Evolutionary conservation across 2,888 invertebrate genomes (phyloP), one percentile per base, ranked within the genome.

Genomic region (Oscheius myriophilus): DNA sequence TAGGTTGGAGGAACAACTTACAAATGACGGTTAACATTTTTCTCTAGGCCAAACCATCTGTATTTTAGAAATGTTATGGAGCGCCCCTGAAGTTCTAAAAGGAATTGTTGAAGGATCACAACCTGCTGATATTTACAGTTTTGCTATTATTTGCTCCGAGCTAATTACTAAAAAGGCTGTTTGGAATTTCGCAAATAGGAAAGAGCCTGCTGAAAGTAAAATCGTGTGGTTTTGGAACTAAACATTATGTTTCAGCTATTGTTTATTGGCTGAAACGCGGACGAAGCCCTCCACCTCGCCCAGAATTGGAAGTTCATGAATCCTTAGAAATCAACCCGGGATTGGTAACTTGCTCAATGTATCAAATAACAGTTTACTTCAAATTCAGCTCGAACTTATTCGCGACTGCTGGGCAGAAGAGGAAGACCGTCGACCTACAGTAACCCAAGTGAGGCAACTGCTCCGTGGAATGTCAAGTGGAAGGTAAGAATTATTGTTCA

Each of bases 371-470:
- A 3, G 25, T 54, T 2, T 25, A 25, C n/a, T n/a, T n/a, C n/a
- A n/a, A 49, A 25, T 69, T 45, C 55, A 72, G 72, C 23, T 75
- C 9, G 79, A 81, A 64, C 59, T 82, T 58, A 73, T 82, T 18
- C 63, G 74, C 2, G 82, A 82, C 55, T 83, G 81, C 46, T 82
- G 82, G 82, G 63, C 68, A 4, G 82, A 82, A 66, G 73, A 70
- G 18, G 71, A 72, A 11, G 39, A 49, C 0, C 67, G 79, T 45
- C 69, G 82, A 42, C 83, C 82, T 1, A 70, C 52, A 7, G 71
- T 82, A 26, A 72, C 74, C 0, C 71, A 74, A 21, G 73, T 82
- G 12, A 49, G 65, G 18, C 64, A 69, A 2, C 57, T 79, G 9
- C 43, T 77, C 12, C 63, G 63, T 57, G 74, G 76, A 42, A 84